Conservation (phyloP, 2,113 vertebrate species). For the Marmota monax region DNA sequence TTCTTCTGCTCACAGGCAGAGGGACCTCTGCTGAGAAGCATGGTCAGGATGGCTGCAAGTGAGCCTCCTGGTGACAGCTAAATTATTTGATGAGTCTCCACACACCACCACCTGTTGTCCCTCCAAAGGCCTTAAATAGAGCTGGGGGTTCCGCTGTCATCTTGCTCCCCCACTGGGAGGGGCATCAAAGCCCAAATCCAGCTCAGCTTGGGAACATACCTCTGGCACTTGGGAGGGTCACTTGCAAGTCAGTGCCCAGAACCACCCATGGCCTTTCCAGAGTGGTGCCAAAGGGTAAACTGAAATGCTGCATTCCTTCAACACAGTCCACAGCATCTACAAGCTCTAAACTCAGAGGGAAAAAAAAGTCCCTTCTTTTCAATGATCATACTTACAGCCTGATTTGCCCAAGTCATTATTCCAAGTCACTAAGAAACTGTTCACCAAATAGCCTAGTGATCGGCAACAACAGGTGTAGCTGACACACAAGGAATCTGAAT, state of each 20-base stretch:
- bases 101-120: constrained; percentile 84
- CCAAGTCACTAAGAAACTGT: constrained; percentile 38
- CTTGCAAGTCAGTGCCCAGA: constrained; percentile 64
- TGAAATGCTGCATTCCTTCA: neutral
- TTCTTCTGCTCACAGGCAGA: constrained; percentile 39
- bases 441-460: constrained; percentile 42
- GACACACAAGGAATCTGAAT: constrained; percentile 55
- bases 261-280: constrained; percentile 20
- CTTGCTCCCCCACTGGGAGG: constrained; percentile 40
- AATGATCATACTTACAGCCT: neutral
- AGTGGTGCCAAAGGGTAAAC: neutral
- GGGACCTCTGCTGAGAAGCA: constrained; percentile 84
- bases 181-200: constrained; percentile 76
- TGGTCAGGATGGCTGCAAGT: constrained; percentile 78
- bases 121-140: constrained; percentile 90
- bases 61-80: constrained; percentile 85
- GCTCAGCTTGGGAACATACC: constrained; percentile 72
- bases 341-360: neutral
- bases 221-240: constrained; percentile 77
- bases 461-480: constrained; percentile 81
- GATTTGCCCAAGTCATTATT: neutral
- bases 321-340: constrained; percentile 18
- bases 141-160: constrained; percentile 82
- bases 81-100: constrained; percentile 90
- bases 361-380: neutral